Percentiles rank a stretch among this genome's conserved stretches.
Conservation (phyloP, 2,888 invertebrate genomes). For the Heliconius ethilla region DNA sequence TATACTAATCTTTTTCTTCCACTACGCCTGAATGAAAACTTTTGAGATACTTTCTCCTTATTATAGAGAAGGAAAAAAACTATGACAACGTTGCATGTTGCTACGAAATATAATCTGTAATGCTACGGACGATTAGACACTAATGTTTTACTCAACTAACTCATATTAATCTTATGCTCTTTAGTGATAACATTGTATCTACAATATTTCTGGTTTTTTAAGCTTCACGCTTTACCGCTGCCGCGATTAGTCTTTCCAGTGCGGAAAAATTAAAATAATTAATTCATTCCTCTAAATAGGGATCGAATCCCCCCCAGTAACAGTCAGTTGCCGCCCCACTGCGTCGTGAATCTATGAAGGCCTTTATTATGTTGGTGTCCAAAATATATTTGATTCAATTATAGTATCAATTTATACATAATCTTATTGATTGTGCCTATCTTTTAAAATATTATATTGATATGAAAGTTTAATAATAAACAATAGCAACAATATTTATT, state of each 20-base stretch:
- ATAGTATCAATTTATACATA: no score
- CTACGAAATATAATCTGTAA: constrained; percentile 12
- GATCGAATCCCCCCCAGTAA: no score
- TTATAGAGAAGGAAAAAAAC: constrained; percentile 1
- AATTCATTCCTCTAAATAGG: no score
- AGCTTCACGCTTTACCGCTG: background rate
- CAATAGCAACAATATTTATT: no score
- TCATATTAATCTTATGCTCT: background rate
- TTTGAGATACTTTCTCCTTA: constrained; percentile 2
- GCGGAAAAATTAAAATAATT: background rate
- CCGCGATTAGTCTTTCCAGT: background rate
- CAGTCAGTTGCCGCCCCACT: no score
- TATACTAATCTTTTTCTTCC: background rate
- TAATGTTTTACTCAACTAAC: constrained; percentile 12
- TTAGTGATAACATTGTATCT: background rate
- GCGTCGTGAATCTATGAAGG: no score
- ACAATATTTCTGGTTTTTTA: background rate
- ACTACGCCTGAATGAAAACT: background rate
- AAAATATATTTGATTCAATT: no score
- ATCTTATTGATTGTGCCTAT: no score
- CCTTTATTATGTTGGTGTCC: no score
- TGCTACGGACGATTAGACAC: constrained; percentile 9
- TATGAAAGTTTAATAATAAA: no score
- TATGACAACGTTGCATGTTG: constrained; percentile 16
- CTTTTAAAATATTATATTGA: no score